phyloP scores from a whole-genome alignment of 2,888 invertebrate genomes.

The Diarsia dahlii region DNA sequence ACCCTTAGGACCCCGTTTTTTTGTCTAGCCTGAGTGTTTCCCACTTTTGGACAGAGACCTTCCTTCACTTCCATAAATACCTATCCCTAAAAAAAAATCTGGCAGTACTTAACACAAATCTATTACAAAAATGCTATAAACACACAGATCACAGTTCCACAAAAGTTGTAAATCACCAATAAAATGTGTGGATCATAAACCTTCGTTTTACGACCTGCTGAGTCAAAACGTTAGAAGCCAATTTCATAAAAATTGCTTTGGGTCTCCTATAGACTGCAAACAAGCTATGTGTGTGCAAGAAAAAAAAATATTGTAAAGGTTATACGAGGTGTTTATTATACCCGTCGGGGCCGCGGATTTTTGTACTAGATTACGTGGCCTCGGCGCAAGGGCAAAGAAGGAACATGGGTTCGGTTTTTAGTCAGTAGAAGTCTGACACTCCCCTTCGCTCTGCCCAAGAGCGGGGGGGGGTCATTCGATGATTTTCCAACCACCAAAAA shows the following conservation, averaged over 20 bases:
- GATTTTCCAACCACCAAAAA: no score
- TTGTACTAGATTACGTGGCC: no score
- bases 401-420: no score
- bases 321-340: background rate
- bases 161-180: slow-evolving; percentile 54
- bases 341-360: no score
- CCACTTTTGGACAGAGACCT: background rate
- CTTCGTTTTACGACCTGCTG: slow-evolving; percentile 58
- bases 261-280: slow-evolving; percentile 16
- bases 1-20: background rate
- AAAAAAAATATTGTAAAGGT: background rate
- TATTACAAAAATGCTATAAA: slow-evolving; percentile 35
- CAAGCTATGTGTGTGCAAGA: background rate
- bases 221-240: slow-evolving; percentile 44
- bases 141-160: slow-evolving; percentile 29
- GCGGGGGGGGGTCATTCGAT: no score
- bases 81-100: background rate
- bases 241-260: slow-evolving; percentile 48
- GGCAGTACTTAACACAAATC: slow-evolving; percentile 8
- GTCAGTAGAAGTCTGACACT: no score
- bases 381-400: no score
- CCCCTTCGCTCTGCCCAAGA: no score
- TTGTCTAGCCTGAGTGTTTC: background rate
- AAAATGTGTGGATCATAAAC: slow-evolving; percentile 59
- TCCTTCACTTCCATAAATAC: background rate